A percentile compares a stretch with the other conserved stretches of the same genome.
Conservation (phyloP, 2,113 vertebrate species). For the Leiothrix lutea region DNA sequence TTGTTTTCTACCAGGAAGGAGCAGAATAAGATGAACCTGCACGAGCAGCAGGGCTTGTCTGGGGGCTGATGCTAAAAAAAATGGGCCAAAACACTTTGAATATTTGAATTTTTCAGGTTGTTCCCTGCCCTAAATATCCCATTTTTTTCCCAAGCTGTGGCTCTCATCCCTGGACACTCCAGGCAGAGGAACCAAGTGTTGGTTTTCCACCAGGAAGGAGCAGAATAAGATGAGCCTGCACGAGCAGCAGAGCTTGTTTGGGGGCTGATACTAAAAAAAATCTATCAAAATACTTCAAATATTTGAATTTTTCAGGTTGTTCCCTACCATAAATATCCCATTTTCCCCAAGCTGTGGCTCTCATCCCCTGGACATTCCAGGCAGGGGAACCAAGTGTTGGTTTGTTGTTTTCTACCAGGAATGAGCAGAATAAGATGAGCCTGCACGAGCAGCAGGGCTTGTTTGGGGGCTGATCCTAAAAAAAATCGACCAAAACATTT, state of each 20-base stretch:
- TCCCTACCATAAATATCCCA: not conserved
- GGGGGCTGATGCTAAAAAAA: too few relatives aligned
- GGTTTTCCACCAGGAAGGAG: not conserved
- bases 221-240: not conserved
- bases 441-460: not conserved
- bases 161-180: not conserved
- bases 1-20: too few relatives aligned
- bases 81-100: too few relatives aligned
- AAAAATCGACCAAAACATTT: not conserved
- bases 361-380: not conserved
- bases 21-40: too few relatives aligned
- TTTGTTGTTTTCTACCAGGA: not conserved
- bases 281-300: rapidly evolving
- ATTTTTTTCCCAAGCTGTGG: not conserved
- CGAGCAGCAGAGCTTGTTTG: not conserved
- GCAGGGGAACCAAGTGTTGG: not conserved
- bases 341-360: not conserved
- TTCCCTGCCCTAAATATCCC: too few relatives aligned
- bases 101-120: too few relatives aligned
- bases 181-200: not conserved
- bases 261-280: not conserved
- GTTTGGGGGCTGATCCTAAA: not conserved
- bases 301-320: not conserved
- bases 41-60: too few relatives aligned
- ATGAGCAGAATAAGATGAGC: not conserved